Conservation (phyloP, 2,797 vertebrate genomes). For the Adrianichthys oophorus region DNA sequence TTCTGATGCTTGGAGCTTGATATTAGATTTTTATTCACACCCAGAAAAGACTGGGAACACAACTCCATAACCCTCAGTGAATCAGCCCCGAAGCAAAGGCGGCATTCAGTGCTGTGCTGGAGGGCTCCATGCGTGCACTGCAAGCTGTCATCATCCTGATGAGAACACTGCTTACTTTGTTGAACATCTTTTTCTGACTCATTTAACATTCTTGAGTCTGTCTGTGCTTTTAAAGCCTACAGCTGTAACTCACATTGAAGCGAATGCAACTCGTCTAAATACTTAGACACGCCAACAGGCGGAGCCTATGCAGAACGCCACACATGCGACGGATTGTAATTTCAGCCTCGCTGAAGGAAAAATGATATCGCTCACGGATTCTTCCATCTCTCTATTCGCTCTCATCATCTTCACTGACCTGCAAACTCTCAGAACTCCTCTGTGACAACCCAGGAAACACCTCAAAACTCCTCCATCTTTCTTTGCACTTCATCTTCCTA, state of each 20-base stretch:
- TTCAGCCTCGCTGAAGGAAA: constrained; percentile 74
- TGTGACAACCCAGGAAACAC: background rate
- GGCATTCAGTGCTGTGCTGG: constrained; percentile 15
- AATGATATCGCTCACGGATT: constrained; percentile 74
- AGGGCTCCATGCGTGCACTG: constrained; percentile 23
- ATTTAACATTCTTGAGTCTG: constrained; percentile 1
- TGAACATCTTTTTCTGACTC: constrained; percentile 18
- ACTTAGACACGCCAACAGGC: constrained; percentile 22
- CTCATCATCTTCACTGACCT: constrained; percentile 19
- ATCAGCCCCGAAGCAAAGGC: constrained; percentile 27
- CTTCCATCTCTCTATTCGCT: constrained; percentile 50
- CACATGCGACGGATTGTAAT: constrained; percentile 65
- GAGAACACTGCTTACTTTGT: constrained; percentile 29
- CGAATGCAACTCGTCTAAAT: constrained; percentile 12
- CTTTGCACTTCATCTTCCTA: background rate
- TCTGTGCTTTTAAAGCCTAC: constrained; percentile 9
- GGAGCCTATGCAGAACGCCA: constrained; percentile 27
- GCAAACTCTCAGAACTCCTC: constrained; percentile 10
- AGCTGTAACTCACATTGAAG: constrained; percentile 15
- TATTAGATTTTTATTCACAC: constrained; percentile 77
- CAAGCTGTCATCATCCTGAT: constrained; percentile 57
- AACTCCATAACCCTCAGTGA: constrained; percentile 35
- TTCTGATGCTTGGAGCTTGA: constrained; percentile 57
- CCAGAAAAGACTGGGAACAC: constrained; percentile 52
- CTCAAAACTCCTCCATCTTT: background rate